Percentiles rank a stretch among this genome's conserved stretches.
Conservation (phyloP, 2,888 invertebrate genomes). For the Petrolisthes manimaculis region DNA sequence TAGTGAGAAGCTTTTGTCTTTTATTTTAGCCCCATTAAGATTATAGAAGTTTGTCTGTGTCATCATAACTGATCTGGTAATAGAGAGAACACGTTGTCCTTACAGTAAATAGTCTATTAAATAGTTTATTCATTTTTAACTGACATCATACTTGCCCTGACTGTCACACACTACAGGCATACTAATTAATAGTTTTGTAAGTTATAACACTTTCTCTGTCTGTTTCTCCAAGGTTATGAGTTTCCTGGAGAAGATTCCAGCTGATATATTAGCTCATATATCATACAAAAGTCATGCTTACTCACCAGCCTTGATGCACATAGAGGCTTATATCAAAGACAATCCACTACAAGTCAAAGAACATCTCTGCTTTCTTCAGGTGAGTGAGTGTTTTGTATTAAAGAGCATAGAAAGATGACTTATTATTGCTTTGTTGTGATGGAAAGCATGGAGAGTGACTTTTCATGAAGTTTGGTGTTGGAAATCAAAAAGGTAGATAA, state of each 20-base stretch:
- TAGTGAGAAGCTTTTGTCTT: too few relatives aligned
- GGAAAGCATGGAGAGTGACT: too few relatives aligned
- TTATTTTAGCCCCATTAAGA: too few relatives aligned
- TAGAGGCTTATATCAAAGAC: conserved; percentile 70
- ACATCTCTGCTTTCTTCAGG: conserved; percentile 71
- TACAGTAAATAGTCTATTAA: background rate
- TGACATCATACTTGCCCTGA: too few relatives aligned
- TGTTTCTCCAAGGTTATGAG: conserved; percentile 29
- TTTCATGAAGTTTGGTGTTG: too few relatives aligned
- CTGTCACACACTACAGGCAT: background rate
- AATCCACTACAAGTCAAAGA: conserved; percentile 69
- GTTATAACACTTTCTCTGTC: conserved; percentile 61
- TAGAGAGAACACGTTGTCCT: background rate
- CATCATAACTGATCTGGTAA: too few relatives aligned
- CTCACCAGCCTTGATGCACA: conserved; percentile 70
- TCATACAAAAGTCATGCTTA: conserved; percentile 72
- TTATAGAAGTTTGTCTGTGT: too few relatives aligned
- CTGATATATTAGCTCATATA: conserved; percentile 70
- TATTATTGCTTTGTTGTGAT: too few relatives aligned
- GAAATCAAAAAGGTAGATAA: too few relatives aligned
- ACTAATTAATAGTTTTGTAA: background rate
- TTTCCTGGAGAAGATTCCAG: conserved; percentile 69
- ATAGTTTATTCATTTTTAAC: too few relatives aligned
- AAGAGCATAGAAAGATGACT: too few relatives aligned
- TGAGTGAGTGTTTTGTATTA: too few relatives aligned